Percentiles rank a stretch among this genome's conserved stretches.
Evolutionary conservation across 2,113 vertebrate species (phyloP).

Genomic region (Anhinga anhinga): DNA sequence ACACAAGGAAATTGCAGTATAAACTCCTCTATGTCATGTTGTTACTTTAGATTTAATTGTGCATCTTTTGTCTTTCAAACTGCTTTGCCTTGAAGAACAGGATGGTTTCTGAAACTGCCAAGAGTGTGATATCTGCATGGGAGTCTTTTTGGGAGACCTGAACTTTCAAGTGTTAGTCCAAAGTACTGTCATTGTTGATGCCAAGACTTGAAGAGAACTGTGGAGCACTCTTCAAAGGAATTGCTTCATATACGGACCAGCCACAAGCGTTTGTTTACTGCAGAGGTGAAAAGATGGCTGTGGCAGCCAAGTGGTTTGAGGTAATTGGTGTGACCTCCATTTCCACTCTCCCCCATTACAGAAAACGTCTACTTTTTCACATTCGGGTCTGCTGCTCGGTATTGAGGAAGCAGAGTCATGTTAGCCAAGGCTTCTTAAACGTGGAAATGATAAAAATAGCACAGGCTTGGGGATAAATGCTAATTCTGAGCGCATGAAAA

Average conservation of each 20-base stretch:
- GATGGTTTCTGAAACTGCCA: conserved; percentile 32
- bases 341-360: not conserved
- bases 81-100: not conserved
- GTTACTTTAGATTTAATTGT: not conserved
- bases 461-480: not conserved
- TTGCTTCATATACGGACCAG: not conserved
- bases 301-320: not conserved
- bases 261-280: not conserved
- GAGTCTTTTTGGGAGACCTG: not conserved
- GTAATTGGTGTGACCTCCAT: not conserved
- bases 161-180: not conserved
- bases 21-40: not conserved
- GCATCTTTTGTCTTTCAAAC: conserved; percentile 32
- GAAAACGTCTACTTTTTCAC: not conserved
- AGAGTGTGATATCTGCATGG: not conserved
- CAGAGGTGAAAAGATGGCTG: not conserved
- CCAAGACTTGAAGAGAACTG: not conserved
- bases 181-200: not conserved
- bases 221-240: not conserved
- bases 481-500: not conserved
- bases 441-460: not conserved
- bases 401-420: not conserved
- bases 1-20: conserved; percentile 13
- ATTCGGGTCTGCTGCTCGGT: not conserved
- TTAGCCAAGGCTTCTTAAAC: not conserved